These are phyloP conservation scores for Eubucco bourcierii DNA, from an alignment of 2,113 vertebrate genomes.

Conservation along the genomic window DNA sequence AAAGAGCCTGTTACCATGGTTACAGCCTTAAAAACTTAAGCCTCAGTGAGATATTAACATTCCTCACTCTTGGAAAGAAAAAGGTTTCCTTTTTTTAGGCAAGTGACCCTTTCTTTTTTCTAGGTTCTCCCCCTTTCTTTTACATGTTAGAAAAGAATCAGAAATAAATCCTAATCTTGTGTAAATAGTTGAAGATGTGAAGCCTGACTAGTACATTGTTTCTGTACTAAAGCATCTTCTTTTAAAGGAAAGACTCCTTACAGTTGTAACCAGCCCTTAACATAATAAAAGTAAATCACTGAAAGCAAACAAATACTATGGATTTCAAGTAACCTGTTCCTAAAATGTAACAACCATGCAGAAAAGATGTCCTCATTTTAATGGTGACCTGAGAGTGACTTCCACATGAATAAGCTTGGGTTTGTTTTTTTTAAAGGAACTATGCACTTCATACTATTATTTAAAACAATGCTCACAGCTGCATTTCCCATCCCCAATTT, in stretches of 20 bases:
- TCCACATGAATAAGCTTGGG: neutral
- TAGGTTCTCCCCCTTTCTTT: slow-evolving; percentile 54
- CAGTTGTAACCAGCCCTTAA: slow-evolving; percentile 46
- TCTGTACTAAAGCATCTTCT: slow-evolving; percentile 60
- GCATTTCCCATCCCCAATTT: neutral
- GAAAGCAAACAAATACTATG: slow-evolving; percentile 37
- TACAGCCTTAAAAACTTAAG: slow-evolving; percentile 85
- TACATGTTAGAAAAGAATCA: slow-evolving; percentile 60
- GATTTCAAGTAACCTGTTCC: slow-evolving; percentile 30
- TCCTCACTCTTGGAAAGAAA: slow-evolving; percentile 78
- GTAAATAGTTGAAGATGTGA: slow-evolving; percentile 67
- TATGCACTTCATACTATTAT: neutral
- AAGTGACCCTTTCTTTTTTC: slow-evolving; percentile 61
- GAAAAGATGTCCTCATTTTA: neutral
- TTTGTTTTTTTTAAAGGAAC: neutral
- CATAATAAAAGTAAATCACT: slow-evolving; percentile 58
- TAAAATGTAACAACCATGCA: neutral
- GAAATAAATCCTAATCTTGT: slow-evolving; percentile 70
- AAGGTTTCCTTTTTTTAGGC: slow-evolving; percentile 68
- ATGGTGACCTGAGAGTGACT: slow-evolving; percentile 11
- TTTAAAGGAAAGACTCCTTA: slow-evolving; percentile 59
- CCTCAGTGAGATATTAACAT: slow-evolving; percentile 87
- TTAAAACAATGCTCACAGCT: neutral
- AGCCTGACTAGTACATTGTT: slow-evolving; percentile 59
- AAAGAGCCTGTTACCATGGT: slow-evolving; percentile 81